Evolutionary conservation across 2,888 invertebrate species (phyloP), one percentile per base, ranked within the genome.

Genomic region (Strigamia crassipes): DNA sequence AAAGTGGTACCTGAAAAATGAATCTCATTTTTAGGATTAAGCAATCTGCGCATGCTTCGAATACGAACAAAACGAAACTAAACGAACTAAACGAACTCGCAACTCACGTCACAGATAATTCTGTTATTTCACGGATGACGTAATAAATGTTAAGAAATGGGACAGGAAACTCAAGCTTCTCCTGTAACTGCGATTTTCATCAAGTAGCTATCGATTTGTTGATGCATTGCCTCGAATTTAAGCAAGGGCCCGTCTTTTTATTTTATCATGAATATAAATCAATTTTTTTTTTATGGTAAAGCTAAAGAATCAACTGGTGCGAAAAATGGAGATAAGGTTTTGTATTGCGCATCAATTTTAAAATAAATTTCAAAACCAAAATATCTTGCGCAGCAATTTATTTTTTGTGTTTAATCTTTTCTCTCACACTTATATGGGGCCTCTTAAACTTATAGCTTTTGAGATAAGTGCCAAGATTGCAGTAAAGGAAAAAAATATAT

Each of bases 1-100:
- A 21, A 82, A 82, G 34, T 79, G 56, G 38, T 46, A 79, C 27
- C 82, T 82, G 46, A 51, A 73, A 81, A 66, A 81, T 66, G 46
- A 46, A 46, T 2, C 12, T 66, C 61, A 66, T 66, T 66, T 66
- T 66, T 10, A 18, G 18, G 41, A 42, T 38, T 34, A 78, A 46
- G 46, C 46, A 46, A 46, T 46, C 46, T 46, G n/a, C 15, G 46
- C 46, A 46, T 46, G 46, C 46, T 46, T 38, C 46, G 46, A 46
- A 46, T n/a, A 46, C 13, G 46, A n/a, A n/a, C n/a, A n/a, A n/a
- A n/a, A n/a, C n/a, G n/a, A n/a, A n/a, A 46, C 27, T 1, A 27
- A 27, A 27, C 27, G 27, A 3, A 27, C n/a, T 46, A 46, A 46
- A 46, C n/a, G 46, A 46, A 13, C 46, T n/a, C 15, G 46, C 46